These are phyloP conservation scores for Hydrotaea diabolus DNA, from an alignment of 2,888 invertebrate species.

Conservation along the genomic window DNA sequence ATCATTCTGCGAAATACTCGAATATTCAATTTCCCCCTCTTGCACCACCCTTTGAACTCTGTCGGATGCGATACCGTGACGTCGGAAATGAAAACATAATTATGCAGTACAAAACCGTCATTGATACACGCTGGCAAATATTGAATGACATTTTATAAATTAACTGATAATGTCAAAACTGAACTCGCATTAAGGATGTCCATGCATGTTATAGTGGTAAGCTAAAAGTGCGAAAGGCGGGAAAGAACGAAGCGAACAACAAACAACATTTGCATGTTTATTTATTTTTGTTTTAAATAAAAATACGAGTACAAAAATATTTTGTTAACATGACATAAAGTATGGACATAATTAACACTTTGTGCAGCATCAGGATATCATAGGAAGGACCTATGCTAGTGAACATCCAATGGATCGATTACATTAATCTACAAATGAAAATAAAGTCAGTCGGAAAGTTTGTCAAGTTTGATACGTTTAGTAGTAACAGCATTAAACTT, in stretches of 20 bases:
- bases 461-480: too few relatives aligned
- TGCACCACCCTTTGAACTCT: too few relatives aligned
- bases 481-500: too few relatives aligned
- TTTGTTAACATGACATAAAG: constrained; percentile 55
- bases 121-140: not conserved
- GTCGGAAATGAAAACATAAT: constrained; percentile 45
- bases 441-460: too few relatives aligned
- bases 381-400: too few relatives aligned
- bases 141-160: constrained; percentile 59
- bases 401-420: too few relatives aligned
- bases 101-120: constrained; percentile 44
- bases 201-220: not conserved
- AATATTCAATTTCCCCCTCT: not conserved
- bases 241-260: not conserved
- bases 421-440: too few relatives aligned
- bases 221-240: not conserved
- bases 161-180: constrained; percentile 58
- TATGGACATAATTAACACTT: constrained; percentile 13
- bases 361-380: too few relatives aligned
- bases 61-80: too few relatives aligned
- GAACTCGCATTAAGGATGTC: not conserved
- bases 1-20: too few relatives aligned
- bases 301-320: not conserved
- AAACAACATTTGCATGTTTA: not conserved
- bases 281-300: constrained; percentile 1